Evolutionary conservation across 2,113 vertebrate genomes (phyloP).

Genomic region (human (Homo sapiens)): GRCh38 chr5:170769001-170769500

Average conservation of each 20-base stretch:
- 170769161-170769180: neutral
- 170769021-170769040: neutral
- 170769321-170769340: neutral
- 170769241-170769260: constrained; percentile 16
- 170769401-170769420: neutral
- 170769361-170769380: neutral
- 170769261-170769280: constrained; percentile 61
- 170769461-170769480: neutral
- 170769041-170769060: neutral
- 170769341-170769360: neutral
- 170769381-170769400: neutral
- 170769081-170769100: neutral
- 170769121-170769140: neutral
- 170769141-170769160: neutral
- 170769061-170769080: neutral
- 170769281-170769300: constrained; percentile 34
- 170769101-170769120: neutral
- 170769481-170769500: neutral
- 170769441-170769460: too few relatives aligned
- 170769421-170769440: neutral
- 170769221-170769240: constrained; percentile 65
- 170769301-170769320: constrained; percentile 19
- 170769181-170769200: neutral
- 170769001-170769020: neutral
- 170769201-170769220: neutral